These are phyloP conservation scores for Lycodopsis pacificus DNA, from an alignment of 2,797 vertebrate genomes.

Conservation along the genomic window DNA sequence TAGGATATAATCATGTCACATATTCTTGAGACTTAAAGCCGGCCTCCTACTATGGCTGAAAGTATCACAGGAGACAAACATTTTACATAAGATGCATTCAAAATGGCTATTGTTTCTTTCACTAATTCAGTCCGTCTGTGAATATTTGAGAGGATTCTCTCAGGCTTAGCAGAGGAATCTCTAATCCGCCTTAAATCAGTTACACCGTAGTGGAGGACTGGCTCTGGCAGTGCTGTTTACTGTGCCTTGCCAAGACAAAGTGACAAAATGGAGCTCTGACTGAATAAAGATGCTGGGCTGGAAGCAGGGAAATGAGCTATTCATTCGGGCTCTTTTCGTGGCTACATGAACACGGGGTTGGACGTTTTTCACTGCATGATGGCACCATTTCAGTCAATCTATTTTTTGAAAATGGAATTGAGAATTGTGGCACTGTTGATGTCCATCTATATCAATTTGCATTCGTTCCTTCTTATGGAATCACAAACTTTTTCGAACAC, in stretches of 20 bases:
- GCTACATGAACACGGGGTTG: slow-evolving; percentile 33
- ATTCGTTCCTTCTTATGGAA: no score
- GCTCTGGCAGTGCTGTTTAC: slow-evolving; percentile 72
- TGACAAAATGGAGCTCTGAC: slow-evolving; percentile 70
- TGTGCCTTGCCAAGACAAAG: slow-evolving; percentile 69
- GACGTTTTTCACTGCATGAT: slow-evolving; percentile 35
- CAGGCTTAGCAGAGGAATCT: slow-evolving; percentile 79
- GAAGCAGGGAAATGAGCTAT: slow-evolving; percentile 46
- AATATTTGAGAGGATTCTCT: slow-evolving; percentile 83
- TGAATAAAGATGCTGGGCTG: slow-evolving; percentile 64
- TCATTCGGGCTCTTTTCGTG: slow-evolving; percentile 33
- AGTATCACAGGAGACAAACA: slow-evolving; percentile 61
- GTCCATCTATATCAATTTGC: neutral
- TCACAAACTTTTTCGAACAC: no score
- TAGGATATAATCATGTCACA: slow-evolving; percentile 55
- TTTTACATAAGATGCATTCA: slow-evolving; percentile 67
- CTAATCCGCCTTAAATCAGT: slow-evolving; percentile 85
- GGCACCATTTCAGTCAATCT: slow-evolving; percentile 38
- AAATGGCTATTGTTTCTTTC: slow-evolving; percentile 76
- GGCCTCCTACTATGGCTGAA: slow-evolving; percentile 45
- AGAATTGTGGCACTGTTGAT: slow-evolving; percentile 13
- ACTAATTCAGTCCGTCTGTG: slow-evolving; percentile 77
- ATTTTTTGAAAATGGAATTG: slow-evolving; percentile 19
- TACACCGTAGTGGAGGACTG: slow-evolving; percentile 79
- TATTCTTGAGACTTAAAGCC: slow-evolving; percentile 37